Base-by-base conservation (phyloP, 1,140 invertebrate species). In the Lineus longissimus region DNA sequence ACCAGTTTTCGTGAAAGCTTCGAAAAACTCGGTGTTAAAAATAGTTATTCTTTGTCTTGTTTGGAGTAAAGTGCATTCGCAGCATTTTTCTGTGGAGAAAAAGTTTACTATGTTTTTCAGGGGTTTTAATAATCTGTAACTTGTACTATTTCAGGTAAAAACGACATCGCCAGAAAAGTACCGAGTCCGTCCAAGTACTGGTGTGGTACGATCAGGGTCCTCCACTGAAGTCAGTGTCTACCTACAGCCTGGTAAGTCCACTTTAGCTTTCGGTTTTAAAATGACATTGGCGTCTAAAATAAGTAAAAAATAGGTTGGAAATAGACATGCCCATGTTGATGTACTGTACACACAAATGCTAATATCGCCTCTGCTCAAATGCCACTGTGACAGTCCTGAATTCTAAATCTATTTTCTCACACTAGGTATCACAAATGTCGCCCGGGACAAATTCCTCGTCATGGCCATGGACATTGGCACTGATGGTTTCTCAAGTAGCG, bases 131-230 rank as follows among this genome's bases (percentile, higher is more conserved):
- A n/a, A n/a, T n/a, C n/a, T n/a, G n/a, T n/a, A n/a, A n/a, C n/a
- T n/a, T n/a, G n/a, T n/a, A n/a, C n/a, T n/a, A n/a, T n/a, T 68
- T 13, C 65, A 91, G 89, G 84, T 92, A 63, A 92, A 92, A 82
- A 90, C 87, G 43, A 89, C 88, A 17, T 86, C 87, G 1, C 94
- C 93, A 0, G 92, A 95, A 68, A 95, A 95, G 78, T 96, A 94
- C 78, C 84, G 91, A 47, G 94, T 96, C 0, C 85, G 91, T 60
- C 93, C 93, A 13, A 93, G 90, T 67, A 88, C 87, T 19, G 94
- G 93, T 7, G 79, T 88, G 36, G 75, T 96, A 36, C 74, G 82
- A 2, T 85, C 88, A 22, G 86, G 85, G 22, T 82, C 82, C 59
- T 64, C 64, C 27, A 70, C 67, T 51, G 74, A 76, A 55, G 74